Percentiles rank a stretch among this genome's conserved stretches.
These are phyloP conservation scores for Temnothorax curvispinosus DNA, from an alignment of 1,140 invertebrate genomes.

Conservation along the genomic window DNA sequence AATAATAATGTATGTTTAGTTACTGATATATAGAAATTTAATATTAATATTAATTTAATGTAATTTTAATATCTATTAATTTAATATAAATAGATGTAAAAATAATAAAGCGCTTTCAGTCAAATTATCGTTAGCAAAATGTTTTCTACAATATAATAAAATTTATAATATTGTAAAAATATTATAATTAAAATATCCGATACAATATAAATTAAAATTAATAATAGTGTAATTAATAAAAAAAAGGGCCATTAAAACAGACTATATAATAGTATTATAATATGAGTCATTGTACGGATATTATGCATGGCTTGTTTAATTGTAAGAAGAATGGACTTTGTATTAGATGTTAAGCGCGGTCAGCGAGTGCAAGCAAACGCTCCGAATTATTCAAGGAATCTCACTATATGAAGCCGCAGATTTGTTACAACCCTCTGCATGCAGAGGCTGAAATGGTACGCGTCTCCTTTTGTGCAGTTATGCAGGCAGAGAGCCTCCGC, in stretches of 20 bases:
- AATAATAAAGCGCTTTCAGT: neutral
- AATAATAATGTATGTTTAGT: neutral
- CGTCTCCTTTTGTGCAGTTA: neutral
- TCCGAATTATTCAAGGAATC: conserved; percentile 44
- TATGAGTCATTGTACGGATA: neutral
- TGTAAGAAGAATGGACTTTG: neutral
- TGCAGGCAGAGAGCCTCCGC: neutral
- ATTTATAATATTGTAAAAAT: neutral
- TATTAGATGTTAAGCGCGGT: neutral
- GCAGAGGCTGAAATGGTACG: neutral
- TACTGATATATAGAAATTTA: neutral
- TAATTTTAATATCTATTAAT: no score
- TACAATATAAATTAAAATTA: neutral
- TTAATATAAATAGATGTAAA: neutral
- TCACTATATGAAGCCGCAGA: neutral
- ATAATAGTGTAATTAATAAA: neutral
- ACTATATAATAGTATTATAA: neutral
- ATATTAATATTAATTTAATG: neutral
- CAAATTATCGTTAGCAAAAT: neutral
- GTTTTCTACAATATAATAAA: neutral
- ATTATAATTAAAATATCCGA: neutral
- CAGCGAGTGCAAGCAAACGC: neutral
- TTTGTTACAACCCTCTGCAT: neutral
- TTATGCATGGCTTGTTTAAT: neutral
- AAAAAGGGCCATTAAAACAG: neutral